Percentiles rank a stretch among this genome's conserved stretches.
Evolutionary conservation across 2,797 vertebrate genomes (phyloP).

Genomic region (Muscicapa striata): DNA sequence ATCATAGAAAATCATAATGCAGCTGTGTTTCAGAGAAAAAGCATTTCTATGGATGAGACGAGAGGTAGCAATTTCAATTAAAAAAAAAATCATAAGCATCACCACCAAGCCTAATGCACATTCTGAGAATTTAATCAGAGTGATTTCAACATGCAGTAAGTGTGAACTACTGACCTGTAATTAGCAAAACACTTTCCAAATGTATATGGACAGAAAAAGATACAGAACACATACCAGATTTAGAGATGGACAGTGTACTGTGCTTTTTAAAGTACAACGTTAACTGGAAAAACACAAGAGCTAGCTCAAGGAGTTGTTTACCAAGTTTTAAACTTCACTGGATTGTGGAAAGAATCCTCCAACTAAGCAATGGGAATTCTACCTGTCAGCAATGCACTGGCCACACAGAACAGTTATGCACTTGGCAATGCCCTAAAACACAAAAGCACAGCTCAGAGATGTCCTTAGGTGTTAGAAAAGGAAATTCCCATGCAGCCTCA

Average conservation of each 20-base stretch:
- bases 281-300: not conserved
- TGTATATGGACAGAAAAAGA: not conserved
- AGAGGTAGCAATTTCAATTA: slow-evolving; percentile 53
- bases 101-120: slow-evolving; percentile 43
- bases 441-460: not conserved
- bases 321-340: not conserved
- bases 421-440: not conserved
- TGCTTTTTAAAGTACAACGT: not conserved
- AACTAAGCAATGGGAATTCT: not conserved
- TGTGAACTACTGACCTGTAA: slow-evolving; percentile 55
- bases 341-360: not conserved
- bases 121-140: slow-evolving; percentile 49
- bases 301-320: not conserved
- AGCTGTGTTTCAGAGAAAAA: slow-evolving; percentile 57
- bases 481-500: not conserved
- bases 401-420: not conserved
- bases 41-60: slow-evolving; percentile 56
- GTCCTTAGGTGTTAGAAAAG: not conserved
- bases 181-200: slow-evolving; percentile 43
- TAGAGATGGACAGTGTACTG: not conserved
- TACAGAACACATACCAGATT: not conserved
- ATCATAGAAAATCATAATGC: slow-evolving; percentile 65
- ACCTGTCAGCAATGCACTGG: not conserved
- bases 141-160: slow-evolving; percentile 9
- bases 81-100: slow-evolving; percentile 55